Percentiles rank a stretch among this genome's conserved stretches.
These are phyloP conservation scores for Phalloptychus januarius DNA, from an alignment of 2,797 vertebrate species.

Conservation along the genomic window DNA sequence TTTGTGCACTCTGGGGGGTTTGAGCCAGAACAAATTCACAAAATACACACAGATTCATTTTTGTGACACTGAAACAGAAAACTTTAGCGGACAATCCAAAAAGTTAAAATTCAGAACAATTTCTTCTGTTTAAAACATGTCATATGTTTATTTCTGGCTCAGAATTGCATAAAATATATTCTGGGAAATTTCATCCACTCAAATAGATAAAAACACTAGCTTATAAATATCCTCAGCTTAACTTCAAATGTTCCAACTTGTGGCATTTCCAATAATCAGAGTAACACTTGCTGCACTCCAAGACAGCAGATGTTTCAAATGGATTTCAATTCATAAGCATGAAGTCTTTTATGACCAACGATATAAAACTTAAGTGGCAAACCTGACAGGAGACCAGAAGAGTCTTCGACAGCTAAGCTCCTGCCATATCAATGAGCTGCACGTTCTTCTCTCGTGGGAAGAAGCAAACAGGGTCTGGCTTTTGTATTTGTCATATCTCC, in stretches of 20 bases:
- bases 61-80: neutral
- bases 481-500: conserved; percentile 75
- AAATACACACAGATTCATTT: neutral
- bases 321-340: conserved; percentile 1
- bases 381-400: conserved; percentile 31
- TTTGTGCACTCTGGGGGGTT: conserved; percentile 1
- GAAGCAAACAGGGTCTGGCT: conserved; percentile 46
- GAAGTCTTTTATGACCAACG: neutral
- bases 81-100: neutral
- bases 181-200: neutral
- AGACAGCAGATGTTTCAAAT: conserved; percentile 12
- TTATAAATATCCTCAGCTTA: neutral
- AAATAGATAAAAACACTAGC: neutral
- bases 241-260: neutral
- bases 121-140: neutral
- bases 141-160: neutral
- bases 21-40: neutral
- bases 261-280: conserved; percentile 6
- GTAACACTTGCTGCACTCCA: neutral
- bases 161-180: neutral
- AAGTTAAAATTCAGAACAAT: conserved; percentile 2
- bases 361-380: conserved; percentile 31
- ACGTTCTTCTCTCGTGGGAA: conserved; percentile 34
- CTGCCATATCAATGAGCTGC: conserved; percentile 42
- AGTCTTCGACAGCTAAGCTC: conserved; percentile 26